Base-by-base conservation (phyloP, 1,140 invertebrate species). In the Anastatus disparis region DNA sequence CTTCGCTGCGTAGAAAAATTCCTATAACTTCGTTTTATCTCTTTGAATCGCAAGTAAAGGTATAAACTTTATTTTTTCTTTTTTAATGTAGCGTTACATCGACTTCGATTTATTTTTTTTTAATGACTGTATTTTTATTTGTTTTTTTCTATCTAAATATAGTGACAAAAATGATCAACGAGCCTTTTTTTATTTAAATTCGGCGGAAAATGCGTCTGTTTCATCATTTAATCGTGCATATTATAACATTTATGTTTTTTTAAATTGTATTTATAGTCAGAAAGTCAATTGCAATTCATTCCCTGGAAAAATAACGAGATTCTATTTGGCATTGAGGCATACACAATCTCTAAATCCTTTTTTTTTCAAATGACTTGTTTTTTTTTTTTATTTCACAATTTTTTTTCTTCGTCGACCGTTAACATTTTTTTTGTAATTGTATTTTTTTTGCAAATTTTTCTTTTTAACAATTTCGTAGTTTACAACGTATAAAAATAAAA, bases 401-500 rank as follows among this genome's bases (percentile, higher is more conserved):
- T 69, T 64, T 56, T 70, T 46, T n/a, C n/a, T 20, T 46, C 61
- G 68, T 64, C 59, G 40, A 55, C 31, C 56, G 20, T 69, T 69
- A 59, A 69, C 55, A 59, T 61, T 35, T 35, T 35, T 35, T 35
- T 35, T 10, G 31, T 35, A 35, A 35, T 35, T 35, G n/a, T 10
- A 35, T 53, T 62, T 55, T 67, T 74, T 74, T 70, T 64, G 62
- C 31, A 59, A 66, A 53, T 67, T 69, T 74, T 31, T 70, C 59
- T 67, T 53, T 63, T 71, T 66, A 64, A 67, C 70, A 74, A 70
- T 72, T 70, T 67, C 42, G 22, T 64, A 35, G 52, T 55, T 59
- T 53, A 53, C 55, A 70, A 75, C 64, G 71, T 78, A 80, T 78
- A 82, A 82, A 83, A 83, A 83, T 81, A 83, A 83, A 77, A 70